Evolutionary conservation across 2,113 vertebrate species (phyloP).

Genomic region (Puntigrus tetrazona): DNA sequence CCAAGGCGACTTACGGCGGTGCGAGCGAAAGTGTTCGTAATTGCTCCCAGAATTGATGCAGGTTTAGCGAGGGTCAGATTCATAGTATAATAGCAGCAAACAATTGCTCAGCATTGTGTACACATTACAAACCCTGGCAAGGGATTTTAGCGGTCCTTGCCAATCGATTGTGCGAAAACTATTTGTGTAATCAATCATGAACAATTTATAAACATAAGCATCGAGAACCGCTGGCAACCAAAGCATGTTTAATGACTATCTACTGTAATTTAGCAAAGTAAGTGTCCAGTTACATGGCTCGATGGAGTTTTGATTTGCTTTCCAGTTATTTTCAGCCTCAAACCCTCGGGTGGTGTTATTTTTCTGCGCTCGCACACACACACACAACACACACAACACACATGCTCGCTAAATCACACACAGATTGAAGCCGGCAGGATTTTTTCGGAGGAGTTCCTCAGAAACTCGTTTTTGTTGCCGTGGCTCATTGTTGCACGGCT

Average conservation of each 20-base stretch:
- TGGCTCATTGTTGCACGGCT: neutral
- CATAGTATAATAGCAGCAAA: slow-evolving; percentile 1
- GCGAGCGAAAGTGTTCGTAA: slow-evolving; percentile 8
- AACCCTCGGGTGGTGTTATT: neutral
- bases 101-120: neutral
- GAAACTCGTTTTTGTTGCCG: neutral
- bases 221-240: slow-evolving; percentile 4
- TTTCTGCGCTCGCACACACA: slow-evolving; percentile 10
- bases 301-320: slow-evolving; percentile 4
- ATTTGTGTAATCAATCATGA: slow-evolving; percentile 32
- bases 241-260: slow-evolving; percentile 12
- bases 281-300: slow-evolving; percentile 11
- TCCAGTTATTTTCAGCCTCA: slow-evolving; percentile 10
- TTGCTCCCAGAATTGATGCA: slow-evolving; percentile 29
- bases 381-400: neutral
- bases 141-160: neutral
- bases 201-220: slow-evolving; percentile 5
- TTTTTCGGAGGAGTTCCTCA: neutral
- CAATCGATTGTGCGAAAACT: slow-evolving; percentile 27
- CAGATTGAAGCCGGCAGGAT: slow-evolving; percentile 9
- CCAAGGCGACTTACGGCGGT: neutral
- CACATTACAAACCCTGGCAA: slow-evolving; percentile 15
- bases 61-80: slow-evolving; percentile 21
- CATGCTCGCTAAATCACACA: slow-evolving; percentile 3
- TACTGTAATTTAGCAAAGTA: slow-evolving; percentile 26